phyloP scores from a whole-genome alignment of 2,113 vertebrate genomes.

The Mohoua ochrocephala region DNA sequence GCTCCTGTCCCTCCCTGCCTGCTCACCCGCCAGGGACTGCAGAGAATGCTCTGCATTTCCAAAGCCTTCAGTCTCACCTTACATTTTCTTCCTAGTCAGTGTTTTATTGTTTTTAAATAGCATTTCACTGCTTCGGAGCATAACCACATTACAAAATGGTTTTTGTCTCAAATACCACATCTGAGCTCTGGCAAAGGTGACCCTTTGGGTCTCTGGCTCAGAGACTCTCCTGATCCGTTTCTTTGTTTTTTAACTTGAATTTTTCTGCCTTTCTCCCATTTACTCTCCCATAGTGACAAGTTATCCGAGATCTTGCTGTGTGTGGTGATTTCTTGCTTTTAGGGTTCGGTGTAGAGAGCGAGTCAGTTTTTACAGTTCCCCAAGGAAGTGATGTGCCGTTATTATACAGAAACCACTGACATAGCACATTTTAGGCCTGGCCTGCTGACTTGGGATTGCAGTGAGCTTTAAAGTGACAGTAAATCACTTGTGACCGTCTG shows the following conservation, averaged over 20 bases:
- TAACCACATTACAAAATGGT: not conserved
- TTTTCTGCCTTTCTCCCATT: not conserved
- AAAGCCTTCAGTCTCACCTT: not conserved
- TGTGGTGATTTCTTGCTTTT: not conserved
- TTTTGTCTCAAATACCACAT: not conserved
- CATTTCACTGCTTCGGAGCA: not conserved
- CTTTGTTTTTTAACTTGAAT: not conserved
- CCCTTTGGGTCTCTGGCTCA: not conserved
- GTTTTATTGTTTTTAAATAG: not conserved
- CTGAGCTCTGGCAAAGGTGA: not conserved
- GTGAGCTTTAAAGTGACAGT: not conserved
- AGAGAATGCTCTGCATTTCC: not conserved
- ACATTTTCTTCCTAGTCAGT: not conserved
- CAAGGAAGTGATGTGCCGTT: not conserved
- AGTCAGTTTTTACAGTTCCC: slow-evolving; percentile 20
- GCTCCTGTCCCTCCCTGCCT: not conserved
- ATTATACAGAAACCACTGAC: slow-evolving; percentile 4
- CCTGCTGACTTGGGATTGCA: not conserved
- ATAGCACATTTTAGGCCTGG: not conserved
- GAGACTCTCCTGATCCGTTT: not conserved
- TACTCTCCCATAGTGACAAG: not conserved
- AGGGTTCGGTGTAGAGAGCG: not conserved
- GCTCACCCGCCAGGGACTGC: not conserved
- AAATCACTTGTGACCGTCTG: not conserved
- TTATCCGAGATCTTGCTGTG: not conserved